Percentiles rank a stretch among this genome's conserved stretches.
These are phyloP conservation scores for Ennomos quercinarius DNA, from an alignment of 2,888 invertebrate genomes.

Conservation along the genomic window DNA sequence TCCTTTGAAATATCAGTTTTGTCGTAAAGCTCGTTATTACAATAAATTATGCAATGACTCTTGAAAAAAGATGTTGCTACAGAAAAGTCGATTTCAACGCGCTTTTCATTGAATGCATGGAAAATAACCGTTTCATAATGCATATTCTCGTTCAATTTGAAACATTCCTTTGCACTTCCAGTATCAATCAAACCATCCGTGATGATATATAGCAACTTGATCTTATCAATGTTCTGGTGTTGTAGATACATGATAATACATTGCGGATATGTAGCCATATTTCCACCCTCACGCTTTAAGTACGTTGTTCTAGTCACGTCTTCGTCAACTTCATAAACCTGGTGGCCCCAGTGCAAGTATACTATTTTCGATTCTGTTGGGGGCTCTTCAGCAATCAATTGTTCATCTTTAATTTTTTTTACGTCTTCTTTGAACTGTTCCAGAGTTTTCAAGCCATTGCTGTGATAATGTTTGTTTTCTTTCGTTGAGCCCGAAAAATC, in stretches of 20 bases:
- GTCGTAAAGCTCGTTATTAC: slow-evolving; percentile 45
- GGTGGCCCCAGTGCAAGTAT: slow-evolving; percentile 50
- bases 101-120: slow-evolving; percentile 41
- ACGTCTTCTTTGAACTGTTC: slow-evolving; percentile 44
- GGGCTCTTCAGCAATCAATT: slow-evolving; percentile 25
- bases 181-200: slow-evolving; percentile 47
- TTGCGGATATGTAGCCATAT: slow-evolving; percentile 33
- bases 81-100: slow-evolving; percentile 41
- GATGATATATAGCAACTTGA: slow-evolving; percentile 50
- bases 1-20: slow-evolving; percentile 48
- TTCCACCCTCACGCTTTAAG: slow-evolving; percentile 6
- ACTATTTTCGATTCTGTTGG: slow-evolving; percentile 41
- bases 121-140: slow-evolving; percentile 50
- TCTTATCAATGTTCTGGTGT: slow-evolving; percentile 35
- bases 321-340: slow-evolving; percentile 46
- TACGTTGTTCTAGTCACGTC: slow-evolving; percentile 2
- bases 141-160: slow-evolving; percentile 43
- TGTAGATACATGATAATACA: slow-evolving; percentile 38
- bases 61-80: slow-evolving; percentile 49
- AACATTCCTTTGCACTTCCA: slow-evolving; percentile 27
- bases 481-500: slow-evolving; percentile 34
- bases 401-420: slow-evolving; percentile 38
- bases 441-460: slow-evolving; percentile 43
- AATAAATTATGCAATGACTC: slow-evolving; percentile 44
- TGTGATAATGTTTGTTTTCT: slow-evolving; percentile 36